phyloP scores from a whole-genome alignment of 2,888 invertebrate species.

The Hyalella azteca region DNA sequence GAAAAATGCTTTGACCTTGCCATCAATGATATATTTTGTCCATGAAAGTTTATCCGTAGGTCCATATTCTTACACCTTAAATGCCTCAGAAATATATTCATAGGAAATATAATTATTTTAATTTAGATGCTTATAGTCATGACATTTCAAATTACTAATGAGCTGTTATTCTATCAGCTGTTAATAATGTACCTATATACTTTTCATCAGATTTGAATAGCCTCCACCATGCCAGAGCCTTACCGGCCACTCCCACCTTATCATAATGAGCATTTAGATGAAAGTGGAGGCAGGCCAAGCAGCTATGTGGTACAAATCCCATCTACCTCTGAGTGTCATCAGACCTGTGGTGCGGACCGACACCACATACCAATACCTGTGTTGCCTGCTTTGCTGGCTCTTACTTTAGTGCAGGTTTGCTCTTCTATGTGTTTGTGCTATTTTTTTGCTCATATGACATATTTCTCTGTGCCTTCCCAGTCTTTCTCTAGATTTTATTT shows the following conservation, averaged over 20 bases:
- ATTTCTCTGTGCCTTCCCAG: too few relatives aligned
- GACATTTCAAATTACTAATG: too few relatives aligned
- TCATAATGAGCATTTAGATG: background rate
- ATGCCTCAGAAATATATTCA: too few relatives aligned
- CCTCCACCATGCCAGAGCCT: background rate
- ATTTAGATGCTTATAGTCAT: too few relatives aligned
- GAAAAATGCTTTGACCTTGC: too few relatives aligned
- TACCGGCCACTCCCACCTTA: background rate
- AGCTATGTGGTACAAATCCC: background rate
- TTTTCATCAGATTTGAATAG: background rate
- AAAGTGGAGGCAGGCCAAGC: background rate
- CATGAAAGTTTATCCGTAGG: too few relatives aligned
- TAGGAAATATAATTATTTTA: too few relatives aligned
- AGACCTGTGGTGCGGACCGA: background rate
- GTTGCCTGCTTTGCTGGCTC: slow-evolving; percentile 1
- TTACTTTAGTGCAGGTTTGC: background rate
- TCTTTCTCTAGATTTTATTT: too few relatives aligned
- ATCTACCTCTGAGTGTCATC: background rate
- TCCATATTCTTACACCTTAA: too few relatives aligned
- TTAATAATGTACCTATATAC: too few relatives aligned
- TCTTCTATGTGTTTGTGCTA: background rate
- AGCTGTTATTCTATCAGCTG: too few relatives aligned
- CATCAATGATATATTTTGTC: too few relatives aligned
- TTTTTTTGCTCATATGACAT: background rate
- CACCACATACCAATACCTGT: slow-evolving; percentile 6